Conservation (phyloP, 2,797 vertebrate genomes). For the Smutsia temminckii region DNA sequence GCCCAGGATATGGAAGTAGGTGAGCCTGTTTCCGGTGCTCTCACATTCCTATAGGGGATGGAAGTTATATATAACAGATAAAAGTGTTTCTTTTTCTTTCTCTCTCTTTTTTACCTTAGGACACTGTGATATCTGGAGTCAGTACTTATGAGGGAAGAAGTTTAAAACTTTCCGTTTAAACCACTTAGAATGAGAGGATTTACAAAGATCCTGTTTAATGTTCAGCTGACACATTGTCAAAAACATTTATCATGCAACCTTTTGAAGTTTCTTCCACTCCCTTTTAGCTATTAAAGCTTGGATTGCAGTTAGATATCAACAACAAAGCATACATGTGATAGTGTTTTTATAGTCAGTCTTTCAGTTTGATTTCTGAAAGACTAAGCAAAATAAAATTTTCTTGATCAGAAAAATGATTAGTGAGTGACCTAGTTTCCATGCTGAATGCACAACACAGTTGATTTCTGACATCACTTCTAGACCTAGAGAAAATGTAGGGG, state of each 20-base stretch:
- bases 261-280: slow-evolving; percentile 85
- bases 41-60: background rate
- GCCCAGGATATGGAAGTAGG: rapidly evolving
- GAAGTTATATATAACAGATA: slow-evolving; percentile 69
- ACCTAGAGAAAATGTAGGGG: background rate
- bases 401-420: slow-evolving; percentile 77
- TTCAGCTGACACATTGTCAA: slow-evolving; percentile 86
- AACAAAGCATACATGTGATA: slow-evolving; percentile 77
- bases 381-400: slow-evolving; percentile 70
- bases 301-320: slow-evolving; percentile 84
- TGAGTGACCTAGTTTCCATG: slow-evolving; percentile 68
- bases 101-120: slow-evolving; percentile 78
- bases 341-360: slow-evolving; percentile 74
- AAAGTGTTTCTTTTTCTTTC: slow-evolving; percentile 51
- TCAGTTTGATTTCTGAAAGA: slow-evolving; percentile 78
- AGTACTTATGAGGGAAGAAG: slow-evolving; percentile 76
- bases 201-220: slow-evolving; percentile 86
- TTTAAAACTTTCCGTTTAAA: slow-evolving; percentile 86
- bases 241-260: slow-evolving; percentile 84
- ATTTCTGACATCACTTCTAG: slow-evolving; percentile 33
- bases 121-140: slow-evolving; percentile 80
- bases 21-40: background rate
- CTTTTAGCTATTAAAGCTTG: slow-evolving; percentile 83
- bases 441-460: slow-evolving; percentile 34
- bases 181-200: slow-evolving; percentile 86